Conservation (phyloP, 2,113 vertebrate genomes). For the Pteronura brasiliensis region DNA sequence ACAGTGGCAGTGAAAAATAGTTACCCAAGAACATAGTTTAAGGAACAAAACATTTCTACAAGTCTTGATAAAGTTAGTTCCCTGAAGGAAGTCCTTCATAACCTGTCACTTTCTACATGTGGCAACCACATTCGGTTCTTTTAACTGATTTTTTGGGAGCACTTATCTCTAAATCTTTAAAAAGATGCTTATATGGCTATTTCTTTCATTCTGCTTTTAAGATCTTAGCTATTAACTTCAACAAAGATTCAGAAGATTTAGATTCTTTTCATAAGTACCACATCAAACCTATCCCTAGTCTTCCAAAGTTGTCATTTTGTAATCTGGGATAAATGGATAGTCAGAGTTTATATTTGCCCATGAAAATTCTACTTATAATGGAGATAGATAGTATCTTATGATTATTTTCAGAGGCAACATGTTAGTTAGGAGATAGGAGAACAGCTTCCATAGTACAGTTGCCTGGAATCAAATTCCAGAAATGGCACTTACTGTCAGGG, state of each 20-base stretch:
- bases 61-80: not conserved
- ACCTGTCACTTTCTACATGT: not conserved
- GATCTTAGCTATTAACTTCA: not conserved
- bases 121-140: not conserved
- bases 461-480: not conserved
- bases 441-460: not conserved
- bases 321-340: slow-evolving; percentile 4
- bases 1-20: not conserved
- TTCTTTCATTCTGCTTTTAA: not conserved
- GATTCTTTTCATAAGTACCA: not conserved
- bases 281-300: not conserved
- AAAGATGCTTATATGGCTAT: not conserved
- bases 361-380: not conserved
- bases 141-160: not conserved
- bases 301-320: not conserved
- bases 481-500: not conserved
- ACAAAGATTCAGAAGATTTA: not conserved
- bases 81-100: not conserved
- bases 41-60: not conserved
- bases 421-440: not conserved
- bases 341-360: not conserved
- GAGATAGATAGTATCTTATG: not conserved
- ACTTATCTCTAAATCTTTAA: slow-evolving; percentile 18
- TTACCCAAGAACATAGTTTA: not conserved
- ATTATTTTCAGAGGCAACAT: not conserved